A percentile compares a stretch with the other conserved stretches of the same genome.
These are phyloP conservation scores for Onychostruthus taczanowskii DNA, from an alignment of 2,113 vertebrate species.

Conservation along the genomic window DNA sequence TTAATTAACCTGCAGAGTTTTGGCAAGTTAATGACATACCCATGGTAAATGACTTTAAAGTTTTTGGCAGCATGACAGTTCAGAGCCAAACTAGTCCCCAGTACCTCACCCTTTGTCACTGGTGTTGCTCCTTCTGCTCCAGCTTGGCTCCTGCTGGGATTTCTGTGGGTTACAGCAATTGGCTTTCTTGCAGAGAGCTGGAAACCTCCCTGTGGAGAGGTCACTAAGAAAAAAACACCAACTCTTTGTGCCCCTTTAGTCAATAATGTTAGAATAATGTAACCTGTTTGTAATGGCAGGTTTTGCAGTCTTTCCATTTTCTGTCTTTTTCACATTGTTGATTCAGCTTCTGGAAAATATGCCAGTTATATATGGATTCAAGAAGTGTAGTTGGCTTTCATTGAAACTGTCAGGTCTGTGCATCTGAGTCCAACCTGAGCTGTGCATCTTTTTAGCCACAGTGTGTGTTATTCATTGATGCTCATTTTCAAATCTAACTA, in stretches of 20 bases:
- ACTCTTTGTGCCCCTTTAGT: not conserved
- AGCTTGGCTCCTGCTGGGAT: not conserved
- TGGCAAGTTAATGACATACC: constrained; percentile 19
- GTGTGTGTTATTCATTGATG: not conserved
- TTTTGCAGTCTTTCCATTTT: constrained; percentile 1
- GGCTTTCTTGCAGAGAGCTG: not conserved
- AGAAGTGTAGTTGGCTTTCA: not conserved
- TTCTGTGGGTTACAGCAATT: not conserved
- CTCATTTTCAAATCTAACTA: not conserved
- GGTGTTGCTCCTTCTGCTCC: not conserved
- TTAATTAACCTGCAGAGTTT: constrained; percentile 24
- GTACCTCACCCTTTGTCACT: not conserved
- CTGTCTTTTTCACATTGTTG: not conserved
- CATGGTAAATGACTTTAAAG: not conserved
- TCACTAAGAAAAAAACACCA: not conserved
- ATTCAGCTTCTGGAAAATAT: constrained; percentile 14
- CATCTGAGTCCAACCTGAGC: not conserved
- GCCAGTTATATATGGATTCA: not conserved
- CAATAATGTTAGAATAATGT: not conserved
- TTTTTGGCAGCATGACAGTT: not conserved
- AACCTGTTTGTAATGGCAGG: not conserved
- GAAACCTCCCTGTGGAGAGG: not conserved
- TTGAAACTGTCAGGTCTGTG: not conserved
- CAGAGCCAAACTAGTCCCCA: not conserved
- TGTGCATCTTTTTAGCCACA: not conserved